Percentiles rank a stretch among this genome's conserved stretches.
These are phyloP conservation scores for Xenops minutus DNA, from an alignment of 2,797 vertebrate species.

Conservation along the genomic window DNA sequence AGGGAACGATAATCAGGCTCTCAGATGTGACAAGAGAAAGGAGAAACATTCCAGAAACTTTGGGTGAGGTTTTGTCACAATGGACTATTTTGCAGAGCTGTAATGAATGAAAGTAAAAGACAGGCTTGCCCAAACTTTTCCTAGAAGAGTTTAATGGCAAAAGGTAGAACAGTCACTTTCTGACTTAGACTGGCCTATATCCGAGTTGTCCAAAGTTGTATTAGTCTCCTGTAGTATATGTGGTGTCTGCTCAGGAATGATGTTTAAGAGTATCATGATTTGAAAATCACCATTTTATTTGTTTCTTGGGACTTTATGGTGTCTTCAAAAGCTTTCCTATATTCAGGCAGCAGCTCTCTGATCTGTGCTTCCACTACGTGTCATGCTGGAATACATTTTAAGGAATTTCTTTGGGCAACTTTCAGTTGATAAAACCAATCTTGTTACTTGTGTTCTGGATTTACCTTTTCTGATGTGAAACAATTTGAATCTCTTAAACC, in stretches of 20 bases:
- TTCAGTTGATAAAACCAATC: neutral
- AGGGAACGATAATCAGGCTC: slow-evolving; percentile 88
- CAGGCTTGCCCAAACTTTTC: neutral
- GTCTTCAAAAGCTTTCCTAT: neutral
- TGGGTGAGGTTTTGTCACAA: slow-evolving; percentile 78
- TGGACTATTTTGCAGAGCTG: neutral
- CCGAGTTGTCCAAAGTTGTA: neutral
- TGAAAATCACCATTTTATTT: neutral
- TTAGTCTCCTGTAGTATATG: neutral
- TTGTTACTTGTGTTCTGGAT: neutral
- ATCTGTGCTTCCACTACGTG: neutral
- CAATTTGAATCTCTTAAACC: neutral
- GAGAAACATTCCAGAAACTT: slow-evolving; percentile 95
- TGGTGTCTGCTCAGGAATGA: neutral
- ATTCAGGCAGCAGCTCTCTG: neutral
- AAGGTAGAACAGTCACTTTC: neutral
- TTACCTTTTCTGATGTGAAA: neutral
- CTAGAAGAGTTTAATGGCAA: neutral
- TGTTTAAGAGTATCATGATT: neutral
- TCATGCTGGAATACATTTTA: neutral
- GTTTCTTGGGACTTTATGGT: neutral
- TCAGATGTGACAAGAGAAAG: slow-evolving; percentile 88
- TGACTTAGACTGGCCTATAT: neutral
- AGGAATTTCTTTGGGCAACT: neutral
- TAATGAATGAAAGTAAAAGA: neutral